phyloP scores from a whole-genome alignment of 2,113 vertebrate genomes.

The Trochalopteron elliotii region DNA sequence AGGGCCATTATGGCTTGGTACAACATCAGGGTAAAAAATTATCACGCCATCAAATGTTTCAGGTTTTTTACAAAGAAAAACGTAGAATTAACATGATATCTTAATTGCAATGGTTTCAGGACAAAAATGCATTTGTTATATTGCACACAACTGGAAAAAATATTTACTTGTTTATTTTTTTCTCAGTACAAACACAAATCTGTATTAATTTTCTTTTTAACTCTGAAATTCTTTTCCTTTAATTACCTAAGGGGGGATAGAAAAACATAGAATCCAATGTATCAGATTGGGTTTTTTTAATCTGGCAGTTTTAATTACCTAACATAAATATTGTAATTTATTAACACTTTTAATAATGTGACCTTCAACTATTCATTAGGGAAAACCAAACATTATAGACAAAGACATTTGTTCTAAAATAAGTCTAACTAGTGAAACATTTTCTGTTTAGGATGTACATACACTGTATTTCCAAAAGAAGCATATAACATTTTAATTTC shows the following conservation, averaged over 20 bases:
- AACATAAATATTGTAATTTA: constrained; percentile 55
- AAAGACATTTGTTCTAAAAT: constrained; percentile 55
- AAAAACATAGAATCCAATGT: background rate
- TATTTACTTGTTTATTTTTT: background rate
- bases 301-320: constrained; percentile 65
- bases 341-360: constrained; percentile 53
- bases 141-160: background rate
- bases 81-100: background rate
- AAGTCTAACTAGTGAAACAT: background rate
- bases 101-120: background rate
- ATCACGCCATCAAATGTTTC: background rate
- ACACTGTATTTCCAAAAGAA: background rate
- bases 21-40: background rate
- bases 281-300: background rate
- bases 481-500: background rate
- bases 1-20: background rate
- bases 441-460: background rate
- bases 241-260: background rate
- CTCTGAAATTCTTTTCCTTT: background rate
- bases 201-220: background rate
- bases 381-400: constrained; percentile 9
- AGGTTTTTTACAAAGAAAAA: background rate
- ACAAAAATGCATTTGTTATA: background rate
- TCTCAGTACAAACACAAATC: background rate
- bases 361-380: constrained; percentile 41